These are phyloP conservation scores for Aethes cnicana DNA, from an alignment of 2,888 invertebrate genomes.

Conservation along the genomic window DNA sequence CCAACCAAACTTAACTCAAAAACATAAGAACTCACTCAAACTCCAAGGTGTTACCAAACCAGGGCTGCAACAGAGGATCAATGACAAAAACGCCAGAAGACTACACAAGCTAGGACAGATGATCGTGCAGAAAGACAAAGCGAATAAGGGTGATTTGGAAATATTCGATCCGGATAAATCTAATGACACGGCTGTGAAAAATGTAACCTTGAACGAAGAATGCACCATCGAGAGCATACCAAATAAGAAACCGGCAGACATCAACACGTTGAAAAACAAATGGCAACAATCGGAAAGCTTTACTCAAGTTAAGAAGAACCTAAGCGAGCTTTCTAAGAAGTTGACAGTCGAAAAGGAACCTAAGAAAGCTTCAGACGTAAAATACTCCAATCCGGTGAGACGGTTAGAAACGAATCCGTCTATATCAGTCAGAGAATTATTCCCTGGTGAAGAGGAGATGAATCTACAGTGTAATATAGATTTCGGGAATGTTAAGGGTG, in stretches of 20 bases:
- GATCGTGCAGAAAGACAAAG: constrained; percentile 59
- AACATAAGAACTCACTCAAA: constrained; percentile 65
- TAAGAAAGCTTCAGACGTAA: constrained; percentile 65
- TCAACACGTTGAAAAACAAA: constrained; percentile 76
- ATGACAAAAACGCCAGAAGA: constrained; percentile 70
- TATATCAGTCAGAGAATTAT: constrained; percentile 90
- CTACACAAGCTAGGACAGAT: constrained; percentile 74
- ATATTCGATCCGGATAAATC: constrained; percentile 52
- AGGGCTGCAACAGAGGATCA: constrained; percentile 62
- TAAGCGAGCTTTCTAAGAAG: constrained; percentile 75
- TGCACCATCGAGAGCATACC: constrained; percentile 83
- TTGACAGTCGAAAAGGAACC: constrained; percentile 62
- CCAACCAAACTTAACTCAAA: constrained; percentile 61
- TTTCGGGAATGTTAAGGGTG: constrained; percentile 86
- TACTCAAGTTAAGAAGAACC: constrained; percentile 74
- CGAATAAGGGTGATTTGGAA: constrained; percentile 48
- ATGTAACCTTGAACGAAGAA: constrained; percentile 81
- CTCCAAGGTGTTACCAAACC: constrained; percentile 67
- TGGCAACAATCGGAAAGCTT: constrained; percentile 79
- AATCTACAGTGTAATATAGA: constrained; percentile 89
- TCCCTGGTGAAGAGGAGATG: constrained; percentile 92
- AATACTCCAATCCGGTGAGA: constrained; percentile 84
- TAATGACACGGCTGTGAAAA: constrained; percentile 57
- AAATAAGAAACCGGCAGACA: constrained; percentile 71
- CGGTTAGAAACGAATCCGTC: constrained; percentile 89